These are phyloP conservation scores for Drosophila nigrodunni DNA, from an alignment of 1,140 invertebrate genomes.

Conservation along the genomic window DNA sequence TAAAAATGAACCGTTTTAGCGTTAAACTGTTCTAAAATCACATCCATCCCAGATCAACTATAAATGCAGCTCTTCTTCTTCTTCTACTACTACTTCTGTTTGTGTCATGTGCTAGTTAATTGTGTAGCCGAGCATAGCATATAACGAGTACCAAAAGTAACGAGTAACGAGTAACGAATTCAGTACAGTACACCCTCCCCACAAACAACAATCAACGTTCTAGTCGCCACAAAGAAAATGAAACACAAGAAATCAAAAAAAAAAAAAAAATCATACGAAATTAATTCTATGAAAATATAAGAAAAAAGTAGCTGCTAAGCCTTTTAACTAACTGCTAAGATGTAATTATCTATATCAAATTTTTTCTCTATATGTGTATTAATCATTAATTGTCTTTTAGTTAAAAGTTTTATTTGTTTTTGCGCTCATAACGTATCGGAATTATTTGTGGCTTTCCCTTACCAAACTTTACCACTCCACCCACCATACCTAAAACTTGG, in stretches of 20 bases:
- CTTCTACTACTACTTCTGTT: conserved; percentile 8
- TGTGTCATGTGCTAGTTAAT: conserved; percentile 42
- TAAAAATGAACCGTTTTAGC: conserved; percentile 11
- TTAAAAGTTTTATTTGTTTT: conserved; percentile 14
- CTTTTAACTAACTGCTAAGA: conserved; percentile 79
- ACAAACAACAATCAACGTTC: conserved; percentile 17
- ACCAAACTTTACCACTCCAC: background rate
- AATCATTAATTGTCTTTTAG: conserved; percentile 28
- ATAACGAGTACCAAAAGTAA: conserved; percentile 2
- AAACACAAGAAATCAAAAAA: background rate
- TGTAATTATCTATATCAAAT: conserved; percentile 76
- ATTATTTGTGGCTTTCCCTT: conserved; percentile 20
- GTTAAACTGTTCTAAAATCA: conserved; percentile 13
- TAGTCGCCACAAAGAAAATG: conserved; percentile 15
- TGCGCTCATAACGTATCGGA: conserved; percentile 13
- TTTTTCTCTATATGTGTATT: conserved; percentile 52
- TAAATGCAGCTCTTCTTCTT: conserved; percentile 9
- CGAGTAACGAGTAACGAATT: conserved; percentile 19
- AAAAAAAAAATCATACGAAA: background rate
- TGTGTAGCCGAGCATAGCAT: conserved; percentile 12
- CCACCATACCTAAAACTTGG: background rate
- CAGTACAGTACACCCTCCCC: background rate
- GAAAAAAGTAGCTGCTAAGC: conserved; percentile 70
- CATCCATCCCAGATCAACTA: conserved; percentile 22
- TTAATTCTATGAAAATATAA: conserved; percentile 24